A percentile compares a stretch with the other conserved stretches of the same genome.
phyloP scores from a whole-genome alignment of 92 coral and sea anemone species.

The Nematostella vectensis region DNA sequence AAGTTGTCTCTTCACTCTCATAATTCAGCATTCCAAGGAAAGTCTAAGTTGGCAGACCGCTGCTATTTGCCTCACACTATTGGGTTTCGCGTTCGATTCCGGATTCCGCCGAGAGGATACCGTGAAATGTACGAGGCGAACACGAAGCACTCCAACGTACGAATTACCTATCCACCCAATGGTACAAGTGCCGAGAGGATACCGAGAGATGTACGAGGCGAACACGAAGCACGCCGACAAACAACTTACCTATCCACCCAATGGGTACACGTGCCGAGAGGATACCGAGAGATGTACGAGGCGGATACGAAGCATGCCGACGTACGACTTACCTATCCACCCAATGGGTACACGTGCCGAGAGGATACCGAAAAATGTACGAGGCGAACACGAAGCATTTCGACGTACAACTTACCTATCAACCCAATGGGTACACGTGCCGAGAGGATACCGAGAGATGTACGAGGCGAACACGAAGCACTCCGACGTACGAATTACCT shows the following conservation, averaged over 20 bases:
- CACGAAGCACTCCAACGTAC: slow-evolving; percentile 57
- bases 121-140: slow-evolving; percentile 49
- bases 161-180: slow-evolving; percentile 70
- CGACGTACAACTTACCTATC: slow-evolving; percentile 55
- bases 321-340: slow-evolving; percentile 59
- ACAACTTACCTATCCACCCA: slow-evolving; percentile 71
- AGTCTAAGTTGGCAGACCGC: too few relatives aligned
- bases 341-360: slow-evolving; percentile 80
- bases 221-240: slow-evolving; percentile 50
- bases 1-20: too few relatives aligned
- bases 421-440: slow-evolving; percentile 70
- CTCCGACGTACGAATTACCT: slow-evolving; percentile 51
- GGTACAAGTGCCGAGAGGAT: slow-evolving; percentile 77
- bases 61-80: too few relatives aligned
- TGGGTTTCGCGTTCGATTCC: too few relatives aligned
- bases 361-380: slow-evolving; percentile 43
- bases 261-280: slow-evolving; percentile 72
- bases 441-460: slow-evolving; percentile 55
- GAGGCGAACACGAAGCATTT: slow-evolving; percentile 57
- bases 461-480: slow-evolving; percentile 61
- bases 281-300: slow-evolving; percentile 44
- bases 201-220: slow-evolving; percentile 45
- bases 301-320: slow-evolving; percentile 53
- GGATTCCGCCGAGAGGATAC: slow-evolving; percentile 72
- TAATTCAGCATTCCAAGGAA: too few relatives aligned